These are phyloP conservation scores for Eclectus roratus DNA, from an alignment of 2,113 vertebrate species.

Conservation along the genomic window DNA sequence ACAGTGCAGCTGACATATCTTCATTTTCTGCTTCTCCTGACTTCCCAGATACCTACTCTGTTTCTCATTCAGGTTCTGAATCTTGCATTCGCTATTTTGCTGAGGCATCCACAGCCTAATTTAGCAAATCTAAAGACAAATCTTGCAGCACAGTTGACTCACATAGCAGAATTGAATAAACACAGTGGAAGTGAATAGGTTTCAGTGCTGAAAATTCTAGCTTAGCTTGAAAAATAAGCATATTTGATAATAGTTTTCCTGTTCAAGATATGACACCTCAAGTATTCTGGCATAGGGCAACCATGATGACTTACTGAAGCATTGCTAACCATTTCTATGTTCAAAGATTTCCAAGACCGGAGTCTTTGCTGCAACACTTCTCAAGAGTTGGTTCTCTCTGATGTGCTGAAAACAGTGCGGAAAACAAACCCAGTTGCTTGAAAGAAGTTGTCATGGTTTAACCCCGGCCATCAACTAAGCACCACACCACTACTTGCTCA, in stretches of 20 bases:
- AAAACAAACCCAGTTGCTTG: background rate
- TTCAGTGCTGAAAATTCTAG: background rate
- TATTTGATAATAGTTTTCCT: background rate
- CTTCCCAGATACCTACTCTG: background rate
- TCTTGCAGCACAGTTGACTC: background rate
- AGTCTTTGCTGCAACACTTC: background rate
- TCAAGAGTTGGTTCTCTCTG: background rate
- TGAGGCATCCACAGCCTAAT: background rate
- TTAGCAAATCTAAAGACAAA: background rate
- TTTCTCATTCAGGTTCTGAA: background rate
- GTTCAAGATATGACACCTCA: rapidly evolving
- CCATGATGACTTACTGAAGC: background rate
- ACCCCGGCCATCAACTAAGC: background rate
- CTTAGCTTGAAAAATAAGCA: background rate
- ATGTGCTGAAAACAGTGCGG: background rate
- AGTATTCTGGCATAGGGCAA: background rate
- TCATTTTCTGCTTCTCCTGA: background rate
- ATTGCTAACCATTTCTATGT: background rate
- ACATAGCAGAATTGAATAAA: background rate
- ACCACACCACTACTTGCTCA: background rate
- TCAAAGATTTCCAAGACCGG: background rate
- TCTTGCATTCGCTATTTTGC: background rate
- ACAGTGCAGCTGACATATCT: background rate
- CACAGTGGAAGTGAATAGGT: background rate
- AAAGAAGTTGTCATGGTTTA: background rate